These are phyloP conservation scores for Montipora capricornis DNA, from an alignment of 64 coral and sea anemone genomes.

Conservation along the genomic window DNA sequence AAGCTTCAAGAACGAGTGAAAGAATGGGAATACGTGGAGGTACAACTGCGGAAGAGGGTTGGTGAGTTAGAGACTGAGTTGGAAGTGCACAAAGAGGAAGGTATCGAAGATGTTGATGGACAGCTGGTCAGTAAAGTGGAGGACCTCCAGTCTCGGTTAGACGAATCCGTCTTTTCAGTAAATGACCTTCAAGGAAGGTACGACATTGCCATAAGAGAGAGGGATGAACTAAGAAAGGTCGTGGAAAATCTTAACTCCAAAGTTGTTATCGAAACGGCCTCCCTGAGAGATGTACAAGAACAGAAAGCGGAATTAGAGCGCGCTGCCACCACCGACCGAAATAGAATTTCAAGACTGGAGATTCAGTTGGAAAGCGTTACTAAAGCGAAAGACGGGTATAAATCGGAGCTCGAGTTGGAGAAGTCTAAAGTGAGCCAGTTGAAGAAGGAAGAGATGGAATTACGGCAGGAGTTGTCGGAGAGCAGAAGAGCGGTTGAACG, in stretches of 20 bases:
- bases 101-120: conserved; percentile 63
- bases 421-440: conserved; percentile 53
- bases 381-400: conserved; percentile 68
- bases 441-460: conserved; percentile 73
- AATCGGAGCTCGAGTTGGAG: conserved; percentile 78
- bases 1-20: conserved; percentile 68
- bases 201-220: conserved; percentile 71
- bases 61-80: conserved; percentile 59
- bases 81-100: conserved; percentile 46
- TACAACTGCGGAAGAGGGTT: conserved; percentile 63
- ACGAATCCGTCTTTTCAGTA: conserved; percentile 51
- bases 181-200: conserved; percentile 73
- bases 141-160: conserved; percentile 76
- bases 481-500: conserved; percentile 67
- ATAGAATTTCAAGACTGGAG: conserved; percentile 73
- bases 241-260: conserved; percentile 72
- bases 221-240: conserved; percentile 86
- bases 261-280: conserved; percentile 49
- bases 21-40: conserved; percentile 81
- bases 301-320: conserved; percentile 70
- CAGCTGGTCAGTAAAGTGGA: conserved; percentile 67
- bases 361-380: conserved; percentile 74
- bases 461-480: conserved; percentile 79
- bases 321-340: conserved; percentile 34
- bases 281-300: conserved; percentile 29